Conservation (phyloP, 2,113 vertebrate species). For the Trichomycterus rosablanca region DNA sequence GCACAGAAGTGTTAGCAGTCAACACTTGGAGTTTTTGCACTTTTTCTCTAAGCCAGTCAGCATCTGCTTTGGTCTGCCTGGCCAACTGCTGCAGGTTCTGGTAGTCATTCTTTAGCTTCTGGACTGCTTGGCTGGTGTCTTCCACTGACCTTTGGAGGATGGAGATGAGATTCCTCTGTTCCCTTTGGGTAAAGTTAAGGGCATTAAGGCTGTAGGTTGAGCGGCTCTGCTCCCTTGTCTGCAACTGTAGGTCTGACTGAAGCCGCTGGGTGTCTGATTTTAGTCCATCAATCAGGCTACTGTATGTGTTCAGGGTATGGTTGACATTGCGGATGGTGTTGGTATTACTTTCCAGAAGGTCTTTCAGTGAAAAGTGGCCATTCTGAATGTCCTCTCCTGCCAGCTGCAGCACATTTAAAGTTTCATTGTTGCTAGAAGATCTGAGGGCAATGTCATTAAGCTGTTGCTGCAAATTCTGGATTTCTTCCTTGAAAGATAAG, state of each 20-base stretch:
- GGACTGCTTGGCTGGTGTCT: slow-evolving; percentile 82
- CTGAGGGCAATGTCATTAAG: slow-evolving; percentile 79
- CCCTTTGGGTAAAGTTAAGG: slow-evolving; percentile 86
- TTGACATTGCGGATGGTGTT: slow-evolving; percentile 86
- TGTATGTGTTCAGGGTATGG: slow-evolving; percentile 82
- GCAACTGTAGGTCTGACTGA: slow-evolving; percentile 82
- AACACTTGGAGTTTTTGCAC: slow-evolving; percentile 84
- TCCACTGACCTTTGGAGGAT: slow-evolving; percentile 86
- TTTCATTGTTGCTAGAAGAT: slow-evolving; percentile 79
- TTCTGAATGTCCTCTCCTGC: slow-evolving; percentile 76
- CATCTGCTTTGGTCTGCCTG: slow-evolving; percentile 80
- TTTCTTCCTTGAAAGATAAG: slow-evolving; percentile 81
- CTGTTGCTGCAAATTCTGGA: slow-evolving; percentile 78
- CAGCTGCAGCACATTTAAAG: slow-evolving; percentile 78
- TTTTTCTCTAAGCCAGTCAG: slow-evolving; percentile 89
- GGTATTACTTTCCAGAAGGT: slow-evolving; percentile 78
- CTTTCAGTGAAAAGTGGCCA: slow-evolving; percentile 81
- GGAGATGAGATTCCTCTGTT: slow-evolving; percentile 81
- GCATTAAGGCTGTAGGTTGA: slow-evolving; percentile 77
- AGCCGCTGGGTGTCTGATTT: slow-evolving; percentile 82
- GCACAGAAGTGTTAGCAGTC: slow-evolving; percentile 84
- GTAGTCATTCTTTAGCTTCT: slow-evolving; percentile 91
- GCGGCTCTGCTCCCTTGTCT: slow-evolving; percentile 77
- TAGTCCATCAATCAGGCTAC: slow-evolving; percentile 77
- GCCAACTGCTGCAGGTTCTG: slow-evolving; percentile 87